phyloP scores from a whole-genome alignment of 2,113 vertebrate species.

The Grantiella picta region DNA sequence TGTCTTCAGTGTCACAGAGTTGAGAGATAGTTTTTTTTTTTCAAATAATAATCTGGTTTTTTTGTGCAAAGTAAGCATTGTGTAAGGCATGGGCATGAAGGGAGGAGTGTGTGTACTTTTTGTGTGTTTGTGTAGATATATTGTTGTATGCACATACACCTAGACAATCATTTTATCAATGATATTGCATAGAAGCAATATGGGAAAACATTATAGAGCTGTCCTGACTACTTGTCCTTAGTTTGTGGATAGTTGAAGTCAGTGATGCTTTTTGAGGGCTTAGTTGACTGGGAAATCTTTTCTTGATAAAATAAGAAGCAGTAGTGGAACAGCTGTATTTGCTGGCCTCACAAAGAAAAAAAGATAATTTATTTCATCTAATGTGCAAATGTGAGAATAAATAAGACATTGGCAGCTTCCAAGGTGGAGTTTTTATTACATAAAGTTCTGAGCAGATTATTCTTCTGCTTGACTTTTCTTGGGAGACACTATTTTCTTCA shows the following conservation, averaged over 20 bases:
- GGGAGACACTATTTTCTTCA: background rate
- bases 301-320: background rate
- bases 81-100: background rate
- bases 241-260: background rate
- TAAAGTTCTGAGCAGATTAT: background rate
- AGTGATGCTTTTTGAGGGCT: background rate
- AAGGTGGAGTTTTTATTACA: background rate
- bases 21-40: background rate
- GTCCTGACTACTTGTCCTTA: background rate
- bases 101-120: background rate
- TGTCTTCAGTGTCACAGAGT: background rate
- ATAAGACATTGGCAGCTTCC: background rate
- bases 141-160: background rate
- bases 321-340: background rate
- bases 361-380: background rate
- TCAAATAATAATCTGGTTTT: background rate
- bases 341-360: background rate
- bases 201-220: background rate
- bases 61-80: background rate
- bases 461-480: background rate
- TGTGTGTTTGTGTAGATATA: fast-evolving
- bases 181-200: background rate
- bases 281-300: background rate
- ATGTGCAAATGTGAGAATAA: background rate
- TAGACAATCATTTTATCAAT: background rate